Percentiles rank a stretch among this genome's conserved stretches.
phyloP scores from a whole-genome alignment of 2,797 vertebrate species.

The Erithacus rubecula region DNA sequence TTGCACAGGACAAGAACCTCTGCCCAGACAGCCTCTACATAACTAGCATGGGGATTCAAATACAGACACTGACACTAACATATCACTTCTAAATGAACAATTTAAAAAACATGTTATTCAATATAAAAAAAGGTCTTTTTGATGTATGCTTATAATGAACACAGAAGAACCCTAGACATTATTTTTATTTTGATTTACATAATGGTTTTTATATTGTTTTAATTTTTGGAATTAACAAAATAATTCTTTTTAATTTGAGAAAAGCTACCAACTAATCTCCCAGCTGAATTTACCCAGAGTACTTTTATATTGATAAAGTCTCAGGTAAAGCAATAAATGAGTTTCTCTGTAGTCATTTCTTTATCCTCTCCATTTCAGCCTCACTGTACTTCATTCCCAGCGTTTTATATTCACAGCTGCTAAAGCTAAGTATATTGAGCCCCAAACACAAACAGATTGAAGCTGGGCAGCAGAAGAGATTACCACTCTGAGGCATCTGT shows the following conservation, averaged over 20 bases:
- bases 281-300: background rate
- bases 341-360: background rate
- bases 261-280: background rate
- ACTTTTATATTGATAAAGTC: constrained; percentile 34
- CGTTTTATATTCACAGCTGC: background rate
- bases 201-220: background rate
- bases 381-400: background rate
- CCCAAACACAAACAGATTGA: background rate
- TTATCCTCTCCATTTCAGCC: background rate
- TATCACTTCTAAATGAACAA: background rate
- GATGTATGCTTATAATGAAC: background rate
- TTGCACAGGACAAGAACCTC: background rate
- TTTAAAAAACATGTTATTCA: background rate
- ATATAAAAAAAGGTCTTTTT: background rate
- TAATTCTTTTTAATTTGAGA: background rate
- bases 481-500: background rate
- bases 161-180: background rate
- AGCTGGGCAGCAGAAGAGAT: background rate
- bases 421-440: background rate
- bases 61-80: constrained; percentile 50
- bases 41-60: background rate
- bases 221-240: background rate
- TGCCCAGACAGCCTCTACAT: background rate
- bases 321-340: background rate
- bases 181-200: background rate